Conservation (phyloP, 92 coral and sea anemone genomes). For the Virgularia gustaviana region DNA sequence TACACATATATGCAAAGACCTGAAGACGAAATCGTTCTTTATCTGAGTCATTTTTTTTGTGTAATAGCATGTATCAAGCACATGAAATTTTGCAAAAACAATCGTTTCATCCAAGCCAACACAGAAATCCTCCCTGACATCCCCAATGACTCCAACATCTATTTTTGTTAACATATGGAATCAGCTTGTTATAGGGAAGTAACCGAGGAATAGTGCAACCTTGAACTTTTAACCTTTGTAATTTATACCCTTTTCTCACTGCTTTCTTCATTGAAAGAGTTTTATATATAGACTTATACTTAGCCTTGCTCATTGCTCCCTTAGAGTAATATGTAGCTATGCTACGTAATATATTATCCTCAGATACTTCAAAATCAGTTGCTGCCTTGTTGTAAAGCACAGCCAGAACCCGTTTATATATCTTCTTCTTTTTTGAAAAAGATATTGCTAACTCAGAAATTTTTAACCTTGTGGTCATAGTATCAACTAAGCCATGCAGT, state of each 20-base stretch:
- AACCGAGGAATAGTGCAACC: slow-evolving; percentile 26
- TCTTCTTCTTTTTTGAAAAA: neutral
- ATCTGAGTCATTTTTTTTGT: no score
- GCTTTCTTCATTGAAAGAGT: neutral
- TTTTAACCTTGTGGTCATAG: neutral
- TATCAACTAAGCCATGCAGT: slow-evolving; percentile 22
- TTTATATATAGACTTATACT: slow-evolving; percentile 39
- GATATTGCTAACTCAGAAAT: neutral
- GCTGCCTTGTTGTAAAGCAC: slow-evolving; percentile 25
- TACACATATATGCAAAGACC: slow-evolving; percentile 17
- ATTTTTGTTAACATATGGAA: slow-evolving; percentile 26
- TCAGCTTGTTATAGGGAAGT: slow-evolving; percentile 36
- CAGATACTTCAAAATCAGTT: slow-evolving; percentile 27
- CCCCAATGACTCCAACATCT: slow-evolving; percentile 21
- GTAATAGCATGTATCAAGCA: neutral
- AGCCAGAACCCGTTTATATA: slow-evolving; percentile 30
- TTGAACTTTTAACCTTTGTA: slow-evolving; percentile 18
- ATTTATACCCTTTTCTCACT: neutral
- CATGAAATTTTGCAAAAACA: neutral
- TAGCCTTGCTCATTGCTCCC: slow-evolving; percentile 43
- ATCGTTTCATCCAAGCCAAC: slow-evolving; percentile 17
- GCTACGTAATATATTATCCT: slow-evolving; percentile 38
- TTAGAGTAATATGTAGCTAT: slow-evolving; percentile 39
- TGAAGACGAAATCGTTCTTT: slow-evolving; percentile 14
- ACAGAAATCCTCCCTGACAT: slow-evolving; percentile 28